Percentiles rank a stretch among this genome's conserved stretches.
These are phyloP conservation scores for Pocota personata DNA, from an alignment of 2,888 invertebrate species.

Conservation along the genomic window DNA sequence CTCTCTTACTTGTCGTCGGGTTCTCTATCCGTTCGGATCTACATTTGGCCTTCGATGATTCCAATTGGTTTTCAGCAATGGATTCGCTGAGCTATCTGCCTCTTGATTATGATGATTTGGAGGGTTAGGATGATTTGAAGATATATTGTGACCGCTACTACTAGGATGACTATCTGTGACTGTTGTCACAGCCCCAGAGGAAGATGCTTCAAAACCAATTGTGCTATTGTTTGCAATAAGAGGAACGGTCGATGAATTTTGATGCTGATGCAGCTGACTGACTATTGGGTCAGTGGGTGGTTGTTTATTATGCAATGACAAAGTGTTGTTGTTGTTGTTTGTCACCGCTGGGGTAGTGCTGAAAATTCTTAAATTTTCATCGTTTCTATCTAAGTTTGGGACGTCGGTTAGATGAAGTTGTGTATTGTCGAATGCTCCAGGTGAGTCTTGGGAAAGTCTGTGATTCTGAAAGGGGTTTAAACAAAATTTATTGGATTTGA, in stretches of 20 bases:
- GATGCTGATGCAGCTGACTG: conserved; percentile 28
- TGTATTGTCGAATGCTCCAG: neutral
- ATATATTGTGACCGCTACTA: conserved; percentile 49
- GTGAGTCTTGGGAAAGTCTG: neutral
- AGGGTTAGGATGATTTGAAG: conserved; percentile 41
- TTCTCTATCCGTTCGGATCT: conserved; percentile 81
- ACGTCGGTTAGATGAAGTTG: conserved; percentile 5
- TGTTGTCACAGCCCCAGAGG: conserved; percentile 50
- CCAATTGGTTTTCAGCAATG: conserved; percentile 74
- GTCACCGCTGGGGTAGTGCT: neutral
- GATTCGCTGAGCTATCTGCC: conserved; percentile 49
- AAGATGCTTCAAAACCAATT: conserved; percentile 76
- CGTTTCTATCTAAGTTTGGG: conserved; percentile 49
- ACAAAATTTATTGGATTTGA: neutral
- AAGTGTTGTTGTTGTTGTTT: conserved; percentile 58
- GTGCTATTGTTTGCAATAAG: conserved; percentile 67
- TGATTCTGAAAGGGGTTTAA: conserved; percentile 44
- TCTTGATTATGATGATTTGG: conserved; percentile 48
- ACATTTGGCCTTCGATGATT: conserved; percentile 81
- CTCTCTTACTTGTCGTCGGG: neutral
- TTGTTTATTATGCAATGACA: conserved; percentile 63
- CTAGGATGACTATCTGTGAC: conserved; percentile 52
- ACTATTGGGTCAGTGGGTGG: conserved; percentile 6
- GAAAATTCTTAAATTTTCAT: conserved; percentile 24
- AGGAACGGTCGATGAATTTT: conserved; percentile 54